A percentile compares a stretch with the other conserved stretches of the same genome.
Conservation (phyloP, 1,140 invertebrate genomes). For the Odontomachus brunneus region DNA sequence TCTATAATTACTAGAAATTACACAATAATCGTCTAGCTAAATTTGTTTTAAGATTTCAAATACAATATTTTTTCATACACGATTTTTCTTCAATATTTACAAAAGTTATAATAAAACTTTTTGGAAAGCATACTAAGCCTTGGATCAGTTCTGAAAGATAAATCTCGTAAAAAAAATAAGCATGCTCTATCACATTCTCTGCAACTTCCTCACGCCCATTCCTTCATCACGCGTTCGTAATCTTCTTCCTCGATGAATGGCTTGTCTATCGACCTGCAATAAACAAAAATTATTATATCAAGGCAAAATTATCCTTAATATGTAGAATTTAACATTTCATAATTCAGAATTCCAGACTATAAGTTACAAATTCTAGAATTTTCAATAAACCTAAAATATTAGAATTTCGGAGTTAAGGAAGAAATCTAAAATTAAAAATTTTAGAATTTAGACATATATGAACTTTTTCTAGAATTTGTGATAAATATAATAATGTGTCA, state of each 20-base stretch:
- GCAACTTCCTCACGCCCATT: conserved; percentile 89
- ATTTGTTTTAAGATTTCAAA: no score
- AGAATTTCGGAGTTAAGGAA: no score
- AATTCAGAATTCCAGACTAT: neutral
- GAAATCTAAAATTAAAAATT: neutral
- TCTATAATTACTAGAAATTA: no score
- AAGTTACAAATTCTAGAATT: conserved; percentile 8
- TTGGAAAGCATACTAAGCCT: no score
- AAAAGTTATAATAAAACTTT: no score
- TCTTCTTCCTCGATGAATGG: conserved; percentile 94
- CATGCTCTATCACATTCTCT: conserved; percentile 20
- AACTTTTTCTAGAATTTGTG: neutral
- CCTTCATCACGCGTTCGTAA: conserved; percentile 92
- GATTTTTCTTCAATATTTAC: no score
- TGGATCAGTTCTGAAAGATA: neutral
- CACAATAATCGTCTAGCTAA: no score
- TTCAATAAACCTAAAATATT: no score
- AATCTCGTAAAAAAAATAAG: neutral
- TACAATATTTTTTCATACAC: no score
- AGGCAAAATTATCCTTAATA: conserved; percentile 9
- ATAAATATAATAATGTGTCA: no score
- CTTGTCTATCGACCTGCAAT: conserved; percentile 90
- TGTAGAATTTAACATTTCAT: neutral
- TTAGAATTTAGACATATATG: conserved; percentile 20
- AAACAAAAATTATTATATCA: neutral